A percentile compares a stretch with the other conserved stretches of the same genome.
These are phyloP conservation scores for Drosophila mulleri DNA, from an alignment of 2,888 invertebrate species.

Conservation along the genomic window DNA sequence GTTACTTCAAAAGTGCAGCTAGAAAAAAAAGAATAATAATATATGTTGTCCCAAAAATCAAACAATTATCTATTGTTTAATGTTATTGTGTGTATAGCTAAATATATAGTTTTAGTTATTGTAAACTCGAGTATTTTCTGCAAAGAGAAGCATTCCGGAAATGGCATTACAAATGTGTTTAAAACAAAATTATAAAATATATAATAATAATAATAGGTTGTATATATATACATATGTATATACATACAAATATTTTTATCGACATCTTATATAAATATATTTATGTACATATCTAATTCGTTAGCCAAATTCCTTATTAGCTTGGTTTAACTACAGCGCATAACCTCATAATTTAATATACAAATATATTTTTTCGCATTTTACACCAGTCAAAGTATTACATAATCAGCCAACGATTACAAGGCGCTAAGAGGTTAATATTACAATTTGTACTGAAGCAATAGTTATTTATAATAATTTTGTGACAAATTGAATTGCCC, in stretches of 20 bases:
- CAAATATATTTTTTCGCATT: slow-evolving; percentile 23
- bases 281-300: slow-evolving; percentile 35
- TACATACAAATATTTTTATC: neutral
- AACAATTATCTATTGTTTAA: slow-evolving; percentile 25
- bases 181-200: slow-evolving; percentile 49
- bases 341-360: slow-evolving; percentile 22
- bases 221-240: slow-evolving; percentile 24
- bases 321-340: slow-evolving; percentile 42
- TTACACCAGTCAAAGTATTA: slow-evolving; percentile 55
- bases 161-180: slow-evolving; percentile 41
- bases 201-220: slow-evolving; percentile 15
- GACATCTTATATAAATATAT: neutral
- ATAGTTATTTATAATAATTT: slow-evolving; percentile 66
- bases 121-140: slow-evolving; percentile 47
- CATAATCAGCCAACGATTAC: slow-evolving; percentile 68
- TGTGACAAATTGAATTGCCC: slow-evolving; percentile 47
- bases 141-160: slow-evolving; percentile 55
- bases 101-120: slow-evolving; percentile 16
- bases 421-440: slow-evolving; percentile 60
- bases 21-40: slow-evolving; percentile 30
- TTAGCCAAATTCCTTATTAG: slow-evolving; percentile 11
- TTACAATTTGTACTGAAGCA: slow-evolving; percentile 66
- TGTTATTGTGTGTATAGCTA: slow-evolving; percentile 29
- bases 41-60: slow-evolving; percentile 43
- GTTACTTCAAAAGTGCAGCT: slow-evolving; percentile 43